Base-by-base conservation (phyloP, 2,113 vertebrate species). In the Poeciliopsis retropinna region DNA sequence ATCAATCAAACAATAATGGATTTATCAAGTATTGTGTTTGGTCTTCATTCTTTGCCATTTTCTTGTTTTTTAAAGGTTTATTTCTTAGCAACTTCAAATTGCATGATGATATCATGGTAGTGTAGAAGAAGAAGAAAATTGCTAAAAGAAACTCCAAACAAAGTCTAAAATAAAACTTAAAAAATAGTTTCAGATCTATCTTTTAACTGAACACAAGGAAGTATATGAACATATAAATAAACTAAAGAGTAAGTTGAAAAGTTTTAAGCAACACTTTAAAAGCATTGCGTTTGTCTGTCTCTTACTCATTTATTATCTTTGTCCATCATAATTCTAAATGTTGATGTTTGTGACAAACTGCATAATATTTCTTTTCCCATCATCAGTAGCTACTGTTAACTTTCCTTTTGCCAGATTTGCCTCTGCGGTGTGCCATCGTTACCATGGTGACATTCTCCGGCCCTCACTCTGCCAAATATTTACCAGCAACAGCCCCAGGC, bases 401-500 rank as follows among this genome's bases (percentile, higher is more conserved):
- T 76, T 39, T 74, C n/a, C 29, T 47, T 30, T 41, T 63, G 78
- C 75, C 80, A 72, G 63, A 79, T 67, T 76, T 75, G 64, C 28
- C 70, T 75, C 72, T 39, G 34, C 34, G 34, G 70, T 70, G 63
- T 85, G 73, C 75, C 81, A 80, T 61, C 67, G 88, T 91, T 90
- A 69, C 91, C 76, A 91, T 90, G 68, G 89, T 75, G 89, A 89
- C 88, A 65, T 78, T 8, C 30, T 60, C 71, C 66, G 81, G 75
- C 75, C 72, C 68, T 73, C 22, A 17, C 67, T 78, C 65, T 62
- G 79, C 72, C 85, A 87, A 60, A 86, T 84, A 67, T 73, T 79
- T 77, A 76, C 70, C 76, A 81, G 29, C n/a, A 65, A 30, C 47
- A 79, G 51, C 64, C 78, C 82, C 63, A 71, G 87, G 76, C 74